Percentiles rank a stretch among this genome's conserved stretches.
Conservation (phyloP, 2,113 vertebrate genomes). For the Nipponia nippon region DNA sequence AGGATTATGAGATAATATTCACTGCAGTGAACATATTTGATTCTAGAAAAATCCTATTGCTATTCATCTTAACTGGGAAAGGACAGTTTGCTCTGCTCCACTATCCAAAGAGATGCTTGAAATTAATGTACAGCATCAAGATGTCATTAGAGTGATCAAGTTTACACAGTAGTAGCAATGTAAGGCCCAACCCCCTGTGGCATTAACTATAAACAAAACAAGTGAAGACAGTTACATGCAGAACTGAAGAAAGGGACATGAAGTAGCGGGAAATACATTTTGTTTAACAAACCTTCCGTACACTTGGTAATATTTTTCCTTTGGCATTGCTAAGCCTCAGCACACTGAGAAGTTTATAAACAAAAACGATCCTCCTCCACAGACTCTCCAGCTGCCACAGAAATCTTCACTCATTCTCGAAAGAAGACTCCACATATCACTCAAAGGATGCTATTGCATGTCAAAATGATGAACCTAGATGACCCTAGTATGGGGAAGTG, state of each 20-base stretch:
- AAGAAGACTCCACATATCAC: neutral
- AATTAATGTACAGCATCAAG: neutral
- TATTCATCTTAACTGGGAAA: neutral
- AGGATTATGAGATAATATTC: neutral
- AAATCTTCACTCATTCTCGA: neutral
- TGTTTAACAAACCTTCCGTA: neutral
- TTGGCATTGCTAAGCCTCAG: neutral
- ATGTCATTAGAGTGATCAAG: neutral
- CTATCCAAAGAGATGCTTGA: neutral
- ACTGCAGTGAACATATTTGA: neutral
- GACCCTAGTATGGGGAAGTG: neutral
- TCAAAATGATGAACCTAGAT: too few relatives aligned
- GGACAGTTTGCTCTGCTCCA: neutral
- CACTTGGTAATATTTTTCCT: neutral
- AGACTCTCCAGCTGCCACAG: neutral
- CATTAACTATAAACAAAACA: neutral
- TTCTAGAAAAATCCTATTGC: neutral
- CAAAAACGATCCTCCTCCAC: neutral
- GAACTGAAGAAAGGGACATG: neutral
- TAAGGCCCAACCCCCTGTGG: neutral
- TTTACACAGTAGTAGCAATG: neutral
- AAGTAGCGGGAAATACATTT: neutral
- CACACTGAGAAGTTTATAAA: neutral
- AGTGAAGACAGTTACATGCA: neutral
- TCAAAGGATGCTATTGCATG: neutral